Conservation (phyloP, 2,797 vertebrate species). For the Odontamblyopus rebecca region DNA sequence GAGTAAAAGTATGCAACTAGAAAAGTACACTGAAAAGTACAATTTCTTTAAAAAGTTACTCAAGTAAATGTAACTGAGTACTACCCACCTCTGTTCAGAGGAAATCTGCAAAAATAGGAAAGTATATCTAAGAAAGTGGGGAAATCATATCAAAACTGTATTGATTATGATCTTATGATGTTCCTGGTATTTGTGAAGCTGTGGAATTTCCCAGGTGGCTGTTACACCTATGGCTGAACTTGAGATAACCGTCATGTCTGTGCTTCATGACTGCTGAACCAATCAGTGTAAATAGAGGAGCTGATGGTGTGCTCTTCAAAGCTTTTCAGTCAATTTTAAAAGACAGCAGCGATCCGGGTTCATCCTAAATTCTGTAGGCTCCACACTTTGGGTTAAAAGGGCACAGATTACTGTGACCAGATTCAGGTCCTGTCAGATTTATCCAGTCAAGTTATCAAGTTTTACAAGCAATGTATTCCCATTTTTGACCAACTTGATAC, state of each 20-base stretch:
- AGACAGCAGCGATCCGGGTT: neutral
- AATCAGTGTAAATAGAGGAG: conserved; percentile 12
- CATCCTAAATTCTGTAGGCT: neutral
- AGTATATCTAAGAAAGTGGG: neutral
- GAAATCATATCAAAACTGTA: neutral
- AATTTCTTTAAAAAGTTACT: too few species aligned
- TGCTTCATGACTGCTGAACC: conserved; percentile 20
- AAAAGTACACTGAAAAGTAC: too few species aligned
- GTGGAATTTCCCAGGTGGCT: conserved; percentile 11
- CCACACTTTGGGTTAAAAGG: neutral
- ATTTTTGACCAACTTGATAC: too few species aligned
- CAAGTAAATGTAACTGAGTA: too few species aligned
- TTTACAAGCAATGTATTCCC: too few species aligned
- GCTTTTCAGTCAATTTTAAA: conserved; percentile 9
- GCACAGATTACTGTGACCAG: neutral
- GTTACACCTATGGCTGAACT: conserved; percentile 18
- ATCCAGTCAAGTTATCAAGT: too few species aligned
- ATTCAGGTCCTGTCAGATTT: neutral
- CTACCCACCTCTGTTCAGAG: too few species aligned
- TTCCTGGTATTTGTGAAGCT: neutral
- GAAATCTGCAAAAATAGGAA: conserved; percentile 1
- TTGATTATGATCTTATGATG: neutral
- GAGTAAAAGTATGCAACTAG: too few species aligned
- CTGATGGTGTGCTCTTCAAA: neutral
- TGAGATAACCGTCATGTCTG: conserved; percentile 34